Conservation (phyloP, 2,797 vertebrate species). For the Pterois miles region DNA sequence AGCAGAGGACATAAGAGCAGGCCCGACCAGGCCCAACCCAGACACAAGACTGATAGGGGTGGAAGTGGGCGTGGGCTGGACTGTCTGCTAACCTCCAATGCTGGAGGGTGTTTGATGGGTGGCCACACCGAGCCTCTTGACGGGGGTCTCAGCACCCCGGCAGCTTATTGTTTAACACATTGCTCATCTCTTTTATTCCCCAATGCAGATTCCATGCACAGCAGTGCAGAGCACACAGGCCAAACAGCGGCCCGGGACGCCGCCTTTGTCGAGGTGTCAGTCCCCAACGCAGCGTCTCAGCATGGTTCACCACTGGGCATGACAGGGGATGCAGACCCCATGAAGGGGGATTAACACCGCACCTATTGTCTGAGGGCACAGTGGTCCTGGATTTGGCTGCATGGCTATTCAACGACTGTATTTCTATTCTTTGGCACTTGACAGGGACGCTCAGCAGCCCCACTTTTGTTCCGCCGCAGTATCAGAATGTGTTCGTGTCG, state of each 20-base stretch:
- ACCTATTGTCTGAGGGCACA: conserved; percentile 80
- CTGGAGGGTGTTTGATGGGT: conserved; percentile 79
- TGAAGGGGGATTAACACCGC: conserved; percentile 85
- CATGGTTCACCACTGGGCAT: conserved; percentile 79
- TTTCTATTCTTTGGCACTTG: conserved; percentile 78
- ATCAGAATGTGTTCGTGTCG: conserved; percentile 78
- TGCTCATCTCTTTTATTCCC: conserved; percentile 82
- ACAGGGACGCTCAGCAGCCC: conserved; percentile 82
- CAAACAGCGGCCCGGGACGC: conserved; percentile 73
- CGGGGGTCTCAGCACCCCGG: conserved; percentile 78
- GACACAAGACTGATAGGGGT: conserved; percentile 56
- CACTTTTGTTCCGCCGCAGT: conserved; percentile 75
- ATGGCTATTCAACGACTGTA: conserved; percentile 80
- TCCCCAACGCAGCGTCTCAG: conserved; percentile 78
- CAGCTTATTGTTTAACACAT: conserved; percentile 79
- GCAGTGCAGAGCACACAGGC: conserved; percentile 77
- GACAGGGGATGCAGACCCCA: conserved; percentile 86
- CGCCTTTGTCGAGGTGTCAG: conserved; percentile 86
- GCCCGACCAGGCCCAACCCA: conserved; percentile 52
- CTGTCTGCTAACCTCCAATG: conserved; percentile 55
- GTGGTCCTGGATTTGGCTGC: conserved; percentile 82
- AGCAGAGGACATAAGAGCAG: conserved; percentile 71
- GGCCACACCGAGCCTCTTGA: conserved; percentile 79
- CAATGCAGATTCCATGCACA: conserved; percentile 86
- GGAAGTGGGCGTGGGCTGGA: conserved; percentile 43